Percentiles rank a stretch among this genome's conserved stretches.
Evolutionary conservation across 2,797 vertebrate genomes (phyloP).

Genomic region (Lutjanus campechanus): DNA sequence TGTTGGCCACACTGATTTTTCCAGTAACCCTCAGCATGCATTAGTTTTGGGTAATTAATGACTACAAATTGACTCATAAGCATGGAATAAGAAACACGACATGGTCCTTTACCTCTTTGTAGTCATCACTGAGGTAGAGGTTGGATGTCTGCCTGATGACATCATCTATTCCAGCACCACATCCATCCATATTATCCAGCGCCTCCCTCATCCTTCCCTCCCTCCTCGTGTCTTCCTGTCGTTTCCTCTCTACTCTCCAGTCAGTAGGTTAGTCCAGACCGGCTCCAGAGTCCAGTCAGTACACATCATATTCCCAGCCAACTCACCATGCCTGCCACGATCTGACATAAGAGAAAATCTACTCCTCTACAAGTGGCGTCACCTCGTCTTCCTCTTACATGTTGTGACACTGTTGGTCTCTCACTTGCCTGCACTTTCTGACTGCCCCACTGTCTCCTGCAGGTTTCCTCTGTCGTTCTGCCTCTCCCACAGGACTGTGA

Average conservation of each 20-base stretch:
- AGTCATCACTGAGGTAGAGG: slow-evolving; percentile 86
- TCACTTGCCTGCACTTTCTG: slow-evolving; percentile 42
- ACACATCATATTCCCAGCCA: slow-evolving; percentile 48
- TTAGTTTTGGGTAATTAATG: not conserved
- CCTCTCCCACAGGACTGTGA: slow-evolving; percentile 62
- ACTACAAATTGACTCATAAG: not conserved
- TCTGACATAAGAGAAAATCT: slow-evolving; percentile 13
- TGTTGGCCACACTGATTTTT: not conserved
- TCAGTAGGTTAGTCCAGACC: slow-evolving; percentile 48
- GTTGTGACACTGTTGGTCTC: slow-evolving; percentile 52
- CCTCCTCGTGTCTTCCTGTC: slow-evolving; percentile 37
- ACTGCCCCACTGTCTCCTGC: slow-evolving; percentile 18
- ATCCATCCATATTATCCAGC: slow-evolving; percentile 81
- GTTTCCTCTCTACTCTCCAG: slow-evolving; percentile 41
- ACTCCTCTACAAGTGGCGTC: slow-evolving; percentile 38
- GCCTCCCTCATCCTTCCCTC: slow-evolving; percentile 68
- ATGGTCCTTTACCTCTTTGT: slow-evolving; percentile 91
- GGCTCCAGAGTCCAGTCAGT: slow-evolving; percentile 51
- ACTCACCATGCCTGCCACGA: slow-evolving; percentile 10
- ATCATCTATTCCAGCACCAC: slow-evolving; percentile 85
- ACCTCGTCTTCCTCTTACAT: slow-evolving; percentile 51
- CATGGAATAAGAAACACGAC: not conserved
- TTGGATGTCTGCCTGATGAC: slow-evolving; percentile 86
- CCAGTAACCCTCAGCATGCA: not conserved
- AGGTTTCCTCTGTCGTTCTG: slow-evolving; percentile 25